Base-by-base conservation (phyloP, 1,140 invertebrate species). In the Drosophila aff. region DNA sequence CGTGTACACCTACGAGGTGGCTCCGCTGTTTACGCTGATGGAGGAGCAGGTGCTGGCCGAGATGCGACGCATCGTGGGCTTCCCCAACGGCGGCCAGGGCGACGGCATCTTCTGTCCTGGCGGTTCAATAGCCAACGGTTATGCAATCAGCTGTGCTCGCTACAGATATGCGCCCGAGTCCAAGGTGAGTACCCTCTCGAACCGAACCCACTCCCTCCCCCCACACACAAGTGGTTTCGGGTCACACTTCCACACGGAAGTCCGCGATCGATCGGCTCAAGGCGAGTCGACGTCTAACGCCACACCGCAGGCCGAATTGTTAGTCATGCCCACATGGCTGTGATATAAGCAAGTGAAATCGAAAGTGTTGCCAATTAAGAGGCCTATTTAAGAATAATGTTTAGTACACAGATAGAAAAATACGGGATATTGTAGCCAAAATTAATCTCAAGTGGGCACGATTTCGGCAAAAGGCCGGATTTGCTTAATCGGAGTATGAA, bases 91-190 rank as follows among this genome's bases (percentile, higher is more conserved):
- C 47, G 96, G 96, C 4, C 69, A 86, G 38, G 95, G 95, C 3
- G 97, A 98, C 93, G 98, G 97, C 0, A 97, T 99, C 50, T 99
- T 99, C 93, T 97, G 97, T 87, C 98, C 98, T 11, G 98, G 98
- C 36, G 98, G 98, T 1, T 98, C 98, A 1, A 96, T 99, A 77
- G 97, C 98, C 4, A 99, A 99, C 92, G 96, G 98, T 66, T 99
- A 99, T 92, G 98, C 97, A 15, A 97, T 99, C 62, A 97, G 97
- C 85, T 95, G 97, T 66, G 98, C 98, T 4, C 94, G 98, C 41
- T 96, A 97, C 87, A 93, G 95, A 73, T 94, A 94, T 63, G 95
- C 96, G 86, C 97, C 98, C 10, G 95, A 97, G 67, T 94, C 96
- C 41, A 99, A 98, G 95, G 95, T 95, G 58, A 78, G 63, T 77